phyloP scores from a whole-genome alignment of 2,888 invertebrate species.

The Oegoconia quadripuncta region DNA sequence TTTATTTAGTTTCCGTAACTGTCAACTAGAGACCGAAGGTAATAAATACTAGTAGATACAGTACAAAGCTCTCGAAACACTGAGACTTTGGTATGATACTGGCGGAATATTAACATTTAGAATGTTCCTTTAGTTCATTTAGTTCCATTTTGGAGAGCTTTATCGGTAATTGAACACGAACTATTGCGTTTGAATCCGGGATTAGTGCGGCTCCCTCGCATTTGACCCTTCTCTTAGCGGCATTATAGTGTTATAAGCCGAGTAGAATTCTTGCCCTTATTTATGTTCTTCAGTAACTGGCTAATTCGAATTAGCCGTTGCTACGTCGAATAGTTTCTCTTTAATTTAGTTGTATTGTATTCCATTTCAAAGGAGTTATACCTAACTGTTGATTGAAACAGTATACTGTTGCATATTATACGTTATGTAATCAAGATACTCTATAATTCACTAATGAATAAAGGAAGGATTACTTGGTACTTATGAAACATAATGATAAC shows the following conservation, averaged over 20 bases:
- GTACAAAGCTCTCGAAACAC: no score
- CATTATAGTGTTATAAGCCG: constrained; percentile 53
- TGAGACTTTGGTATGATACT: background rate
- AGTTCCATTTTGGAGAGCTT: constrained; percentile 45
- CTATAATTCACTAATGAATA: no score
- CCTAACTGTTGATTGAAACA: no score
- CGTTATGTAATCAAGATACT: no score
- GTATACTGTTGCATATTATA: no score
- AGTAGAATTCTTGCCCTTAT: constrained; percentile 46
- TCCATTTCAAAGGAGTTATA: no score
- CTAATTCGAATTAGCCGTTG: constrained; percentile 27
- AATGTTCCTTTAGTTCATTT: constrained; percentile 48
- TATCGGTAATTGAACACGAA: constrained; percentile 61
- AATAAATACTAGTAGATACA: background rate
- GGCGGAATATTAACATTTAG: constrained; percentile 40
- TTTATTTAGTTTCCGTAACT: no score
- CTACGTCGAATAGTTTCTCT: constrained; percentile 1
- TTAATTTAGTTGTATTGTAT: no score
- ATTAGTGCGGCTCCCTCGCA: constrained; percentile 47
- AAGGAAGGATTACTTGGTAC: no score
- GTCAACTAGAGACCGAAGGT: no score
- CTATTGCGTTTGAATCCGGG: constrained; percentile 53
- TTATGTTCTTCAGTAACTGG: constrained; percentile 38
- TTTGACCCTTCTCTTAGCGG: constrained; percentile 42
- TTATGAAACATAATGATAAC: no score